phyloP scores from a whole-genome alignment of 2,113 vertebrate genomes.

The Proteles cristata region DNA sequence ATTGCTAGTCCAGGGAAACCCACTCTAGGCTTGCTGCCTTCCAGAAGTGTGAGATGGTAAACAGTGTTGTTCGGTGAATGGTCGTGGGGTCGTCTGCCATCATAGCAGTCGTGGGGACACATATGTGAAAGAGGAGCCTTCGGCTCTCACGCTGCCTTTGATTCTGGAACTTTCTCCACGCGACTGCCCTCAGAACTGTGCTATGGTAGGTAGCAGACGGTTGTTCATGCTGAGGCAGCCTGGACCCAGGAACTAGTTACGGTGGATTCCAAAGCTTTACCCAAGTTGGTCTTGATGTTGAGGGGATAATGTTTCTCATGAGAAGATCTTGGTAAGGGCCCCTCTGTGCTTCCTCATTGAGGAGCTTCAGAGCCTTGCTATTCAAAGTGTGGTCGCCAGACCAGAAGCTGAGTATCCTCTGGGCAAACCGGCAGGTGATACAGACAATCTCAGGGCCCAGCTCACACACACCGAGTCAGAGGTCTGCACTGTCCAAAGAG shows the following conservation, averaged over 20 bases:
- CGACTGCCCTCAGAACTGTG: background rate
- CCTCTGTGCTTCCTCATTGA: rapidly evolving
- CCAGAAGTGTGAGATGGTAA: background rate
- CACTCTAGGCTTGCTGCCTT: background rate
- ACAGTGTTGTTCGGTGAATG: too few species aligned
- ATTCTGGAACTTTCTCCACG: background rate
- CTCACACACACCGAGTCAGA: rapidly evolving
- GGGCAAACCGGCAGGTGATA: rapidly evolving
- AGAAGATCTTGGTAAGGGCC: background rate
- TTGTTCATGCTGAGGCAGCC: rapidly evolving
- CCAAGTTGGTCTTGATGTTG: background rate
- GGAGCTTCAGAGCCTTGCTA: background rate
- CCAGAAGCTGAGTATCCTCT: too few species aligned
- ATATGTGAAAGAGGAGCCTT: too few species aligned
- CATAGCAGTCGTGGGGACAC: background rate
- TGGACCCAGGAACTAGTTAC: background rate
- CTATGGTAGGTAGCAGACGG: background rate
- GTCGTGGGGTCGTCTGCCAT: background rate
- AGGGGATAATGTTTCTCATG: background rate
- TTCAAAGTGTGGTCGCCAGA: background rate
- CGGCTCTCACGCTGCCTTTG: background rate
- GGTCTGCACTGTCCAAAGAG: background rate
- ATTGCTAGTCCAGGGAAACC: background rate
- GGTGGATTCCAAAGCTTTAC: background rate
- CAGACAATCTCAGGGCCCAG: rapidly evolving